Percentiles rank a stretch among this genome's conserved stretches.
These are phyloP conservation scores for Caloenas nicobarica DNA, from an alignment of 2,113 vertebrate species.

Conservation along the genomic window DNA sequence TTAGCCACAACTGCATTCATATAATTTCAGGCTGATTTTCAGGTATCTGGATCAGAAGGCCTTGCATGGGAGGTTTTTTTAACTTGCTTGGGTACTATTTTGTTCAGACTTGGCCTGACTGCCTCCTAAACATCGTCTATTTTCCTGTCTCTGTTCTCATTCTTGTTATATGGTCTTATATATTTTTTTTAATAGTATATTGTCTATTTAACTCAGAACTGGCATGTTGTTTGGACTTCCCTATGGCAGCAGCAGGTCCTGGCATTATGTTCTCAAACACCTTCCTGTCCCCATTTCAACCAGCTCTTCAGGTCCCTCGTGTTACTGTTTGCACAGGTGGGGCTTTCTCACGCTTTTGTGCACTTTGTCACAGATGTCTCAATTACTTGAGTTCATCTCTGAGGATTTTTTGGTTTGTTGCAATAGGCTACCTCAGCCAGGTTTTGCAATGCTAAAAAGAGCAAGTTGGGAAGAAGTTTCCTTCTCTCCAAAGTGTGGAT, in stretches of 20 bases:
- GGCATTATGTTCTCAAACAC: fast-evolving
- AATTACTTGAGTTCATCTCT: not conserved
- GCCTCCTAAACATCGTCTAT: not conserved
- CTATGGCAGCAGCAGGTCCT: not conserved
- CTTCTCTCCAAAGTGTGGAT: not conserved
- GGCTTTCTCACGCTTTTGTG: not conserved
- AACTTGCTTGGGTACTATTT: not conserved
- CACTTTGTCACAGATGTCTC: not conserved
- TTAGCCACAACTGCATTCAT: not conserved
- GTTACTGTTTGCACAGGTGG: not conserved
- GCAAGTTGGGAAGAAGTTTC: not conserved
- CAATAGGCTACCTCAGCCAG: not conserved
- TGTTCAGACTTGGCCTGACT: not conserved
- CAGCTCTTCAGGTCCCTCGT: fast-evolving
- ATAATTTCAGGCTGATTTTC: not conserved
- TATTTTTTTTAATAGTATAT: not conserved
- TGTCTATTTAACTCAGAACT: not conserved
- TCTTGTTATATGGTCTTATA: not conserved
- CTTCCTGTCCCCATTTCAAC: not conserved
- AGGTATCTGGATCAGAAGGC: not conserved
- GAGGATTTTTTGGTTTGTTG: not conserved
- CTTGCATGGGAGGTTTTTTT: not conserved
- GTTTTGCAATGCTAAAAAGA: not conserved
- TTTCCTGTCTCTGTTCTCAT: not conserved
- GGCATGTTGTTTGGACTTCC: not conserved